Evolutionary conservation across 1,140 invertebrate genomes (phyloP).

Genomic region (Agrilus planipennis): DNA sequence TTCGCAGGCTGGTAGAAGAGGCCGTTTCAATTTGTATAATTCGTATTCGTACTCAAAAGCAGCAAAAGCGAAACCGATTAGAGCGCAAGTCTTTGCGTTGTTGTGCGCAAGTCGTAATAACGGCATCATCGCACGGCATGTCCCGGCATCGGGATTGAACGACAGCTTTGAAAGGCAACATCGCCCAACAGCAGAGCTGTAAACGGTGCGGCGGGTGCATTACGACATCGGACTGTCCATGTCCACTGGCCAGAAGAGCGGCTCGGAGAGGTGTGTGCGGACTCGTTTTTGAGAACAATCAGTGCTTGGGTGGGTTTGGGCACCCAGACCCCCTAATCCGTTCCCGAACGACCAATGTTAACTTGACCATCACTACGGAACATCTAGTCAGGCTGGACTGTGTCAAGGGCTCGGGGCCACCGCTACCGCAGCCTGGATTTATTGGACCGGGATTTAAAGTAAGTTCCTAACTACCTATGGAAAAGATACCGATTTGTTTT

Average conservation of each 20-base stretch:
- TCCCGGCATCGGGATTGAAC: conserved; percentile 9
- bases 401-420: conserved; percentile 21
- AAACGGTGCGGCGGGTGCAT: conserved; percentile 11
- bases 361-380: conserved; percentile 24
- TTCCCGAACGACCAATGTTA: conserved; percentile 23
- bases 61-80: too few relatives aligned
- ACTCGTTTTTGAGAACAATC: conserved; percentile 23
- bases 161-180: conserved; percentile 8
- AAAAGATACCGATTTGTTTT: too few relatives aligned
- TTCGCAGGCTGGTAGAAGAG: too few relatives aligned
- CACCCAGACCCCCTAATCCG: conserved; percentile 19
- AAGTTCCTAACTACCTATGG: too few relatives aligned
- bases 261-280: conserved; percentile 19
- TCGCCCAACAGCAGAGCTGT: conserved; percentile 8
- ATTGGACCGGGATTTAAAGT: conserved; percentile 24
- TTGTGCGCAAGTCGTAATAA: conserved; percentile 6
- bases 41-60: too few relatives aligned
- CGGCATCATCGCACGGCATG: conserved; percentile 5
- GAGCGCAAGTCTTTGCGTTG: too few relatives aligned
- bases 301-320: conserved; percentile 24
- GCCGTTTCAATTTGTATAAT: too few relatives aligned
- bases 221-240: conserved; percentile 16
- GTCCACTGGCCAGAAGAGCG: conserved; percentile 20
- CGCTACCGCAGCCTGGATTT: conserved; percentile 23
- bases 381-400: conserved; percentile 22